A percentile compares a stretch with the other conserved stretches of the same genome.
phyloP scores from a whole-genome alignment of 2,888 invertebrate species.

The Eremobia ochroleuca region DNA sequence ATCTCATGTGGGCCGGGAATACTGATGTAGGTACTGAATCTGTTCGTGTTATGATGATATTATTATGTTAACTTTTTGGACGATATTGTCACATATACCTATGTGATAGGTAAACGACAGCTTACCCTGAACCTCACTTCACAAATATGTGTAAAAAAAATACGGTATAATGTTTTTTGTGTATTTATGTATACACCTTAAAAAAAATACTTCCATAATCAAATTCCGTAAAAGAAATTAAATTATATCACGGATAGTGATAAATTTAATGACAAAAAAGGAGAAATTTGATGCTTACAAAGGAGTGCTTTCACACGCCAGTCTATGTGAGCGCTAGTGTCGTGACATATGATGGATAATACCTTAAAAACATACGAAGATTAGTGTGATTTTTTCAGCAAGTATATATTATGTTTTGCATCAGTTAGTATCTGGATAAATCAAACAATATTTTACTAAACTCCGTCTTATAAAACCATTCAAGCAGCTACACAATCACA shows the following conservation, averaged over 20 bases:
- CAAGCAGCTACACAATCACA: background rate
- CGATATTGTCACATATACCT: background rate
- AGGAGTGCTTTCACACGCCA: background rate
- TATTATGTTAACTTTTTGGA: background rate
- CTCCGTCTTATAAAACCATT: background rate
- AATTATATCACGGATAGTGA: background rate
- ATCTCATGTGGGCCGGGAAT: background rate
- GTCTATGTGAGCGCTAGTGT: background rate
- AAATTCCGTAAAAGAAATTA: background rate
- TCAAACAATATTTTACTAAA: background rate
- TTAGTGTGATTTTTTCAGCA: background rate
- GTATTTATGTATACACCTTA: background rate
- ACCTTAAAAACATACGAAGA: background rate
- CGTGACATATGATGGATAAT: background rate
- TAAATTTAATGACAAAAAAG: background rate
- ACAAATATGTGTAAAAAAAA: background rate
- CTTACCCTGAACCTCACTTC: background rate
- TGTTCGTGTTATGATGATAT: background rate
- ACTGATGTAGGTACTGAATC: background rate
- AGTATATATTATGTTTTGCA: background rate
- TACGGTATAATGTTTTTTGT: background rate
- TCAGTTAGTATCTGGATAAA: background rate
- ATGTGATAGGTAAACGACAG: background rate
- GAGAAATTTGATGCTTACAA: background rate
- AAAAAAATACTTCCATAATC: background rate